phyloP scores from a whole-genome alignment of 1,140 invertebrate species.

The Archivesica marissinica region DNA sequence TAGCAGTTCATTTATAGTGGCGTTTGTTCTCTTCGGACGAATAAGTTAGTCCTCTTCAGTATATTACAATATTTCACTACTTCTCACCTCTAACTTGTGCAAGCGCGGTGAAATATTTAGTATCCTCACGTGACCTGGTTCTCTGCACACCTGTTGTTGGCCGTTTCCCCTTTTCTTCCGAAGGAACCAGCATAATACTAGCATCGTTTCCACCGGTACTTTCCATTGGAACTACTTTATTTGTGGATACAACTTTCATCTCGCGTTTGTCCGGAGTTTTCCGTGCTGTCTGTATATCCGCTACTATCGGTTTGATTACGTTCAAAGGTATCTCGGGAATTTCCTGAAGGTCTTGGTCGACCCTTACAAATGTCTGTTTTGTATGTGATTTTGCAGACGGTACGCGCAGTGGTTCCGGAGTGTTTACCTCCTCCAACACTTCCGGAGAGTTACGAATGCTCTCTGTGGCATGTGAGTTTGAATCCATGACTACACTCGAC shows the following conservation, averaged over 20 bases:
- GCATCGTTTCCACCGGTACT: slow-evolving; percentile 29
- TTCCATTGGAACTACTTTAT: slow-evolving; percentile 53
- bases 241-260: slow-evolving; percentile 49
- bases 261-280: slow-evolving; percentile 24
- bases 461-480: slow-evolving; percentile 26
- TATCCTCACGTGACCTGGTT: slow-evolving; percentile 36
- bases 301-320: slow-evolving; percentile 16
- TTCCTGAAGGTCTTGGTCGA: slow-evolving; percentile 39
- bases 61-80: neutral
- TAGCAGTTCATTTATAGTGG: too few relatives aligned
- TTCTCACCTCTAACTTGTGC: slow-evolving; percentile 50
- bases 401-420: slow-evolving; percentile 19
- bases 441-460: slow-evolving; percentile 48
- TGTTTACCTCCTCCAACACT: neutral
- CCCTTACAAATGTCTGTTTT: slow-evolving; percentile 28
- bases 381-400: slow-evolving; percentile 3
- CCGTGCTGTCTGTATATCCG: neutral
- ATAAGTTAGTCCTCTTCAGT: too few relatives aligned
- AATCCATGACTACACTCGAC: slow-evolving; percentile 53
- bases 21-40: too few relatives aligned
- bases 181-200: slow-evolving; percentile 48
- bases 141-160: slow-evolving; percentile 27
- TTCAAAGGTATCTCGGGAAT: slow-evolving; percentile 51
- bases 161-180: slow-evolving; percentile 2
- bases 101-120: slow-evolving; percentile 40